A percentile compares a stretch with the other conserved stretches of the same genome.
Evolutionary conservation across 2,113 vertebrate species (phyloP).

Genomic region (Callipepla californica): DNA sequence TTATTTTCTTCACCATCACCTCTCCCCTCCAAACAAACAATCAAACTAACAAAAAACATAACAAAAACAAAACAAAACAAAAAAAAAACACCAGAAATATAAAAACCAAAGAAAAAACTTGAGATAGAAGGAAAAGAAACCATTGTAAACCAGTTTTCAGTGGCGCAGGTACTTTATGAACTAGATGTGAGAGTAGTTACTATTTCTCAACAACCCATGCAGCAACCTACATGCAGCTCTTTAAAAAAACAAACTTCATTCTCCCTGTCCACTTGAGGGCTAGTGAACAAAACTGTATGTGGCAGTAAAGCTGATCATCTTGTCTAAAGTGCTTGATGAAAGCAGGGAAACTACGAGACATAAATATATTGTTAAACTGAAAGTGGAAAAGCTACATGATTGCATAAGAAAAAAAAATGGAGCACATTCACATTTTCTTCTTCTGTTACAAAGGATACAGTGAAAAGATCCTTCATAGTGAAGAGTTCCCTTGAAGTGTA

Average conservation of each 20-base stretch:
- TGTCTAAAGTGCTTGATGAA: constrained; percentile 59
- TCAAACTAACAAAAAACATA: no score
- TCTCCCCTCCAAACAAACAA: neutral
- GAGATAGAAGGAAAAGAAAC: neutral
- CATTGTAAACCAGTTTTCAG: neutral
- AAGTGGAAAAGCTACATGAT: neutral
- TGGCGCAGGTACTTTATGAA: neutral
- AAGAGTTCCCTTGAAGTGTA: neutral
- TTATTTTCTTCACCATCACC: neutral
- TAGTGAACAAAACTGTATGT: neutral
- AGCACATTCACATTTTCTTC: constrained; percentile 17
- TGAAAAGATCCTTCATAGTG: neutral
- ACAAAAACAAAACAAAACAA: no score
- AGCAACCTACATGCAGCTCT: neutral
- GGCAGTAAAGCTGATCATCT: neutral
- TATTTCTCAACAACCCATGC: neutral
- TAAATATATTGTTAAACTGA: neutral
- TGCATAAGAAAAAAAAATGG: neutral
- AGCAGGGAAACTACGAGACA: neutral
- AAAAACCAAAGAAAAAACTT: neutral
- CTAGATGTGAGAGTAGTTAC: neutral
- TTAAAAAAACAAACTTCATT: neutral
- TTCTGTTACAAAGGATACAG: neutral
- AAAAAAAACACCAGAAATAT: no score
- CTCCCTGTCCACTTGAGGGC: neutral